A percentile compares a stretch with the other conserved stretches of the same genome.
Evolutionary conservation across 2,113 vertebrate species (phyloP).

Genomic region (Elachura formosa): DNA sequence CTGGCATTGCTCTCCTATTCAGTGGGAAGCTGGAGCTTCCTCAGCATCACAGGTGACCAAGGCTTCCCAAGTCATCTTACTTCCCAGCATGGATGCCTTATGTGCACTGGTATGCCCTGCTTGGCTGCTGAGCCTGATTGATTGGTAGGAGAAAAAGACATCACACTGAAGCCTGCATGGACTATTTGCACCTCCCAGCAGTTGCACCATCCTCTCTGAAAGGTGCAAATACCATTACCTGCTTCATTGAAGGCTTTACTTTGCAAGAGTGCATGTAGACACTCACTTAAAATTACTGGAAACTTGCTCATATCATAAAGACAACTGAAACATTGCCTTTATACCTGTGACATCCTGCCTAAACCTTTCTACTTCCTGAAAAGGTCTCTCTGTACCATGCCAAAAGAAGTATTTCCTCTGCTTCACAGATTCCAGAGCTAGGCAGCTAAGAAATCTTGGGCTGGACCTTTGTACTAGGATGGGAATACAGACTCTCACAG

Average conservation of each 20-base stretch:
- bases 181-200: background rate
- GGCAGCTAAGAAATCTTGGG: background rate
- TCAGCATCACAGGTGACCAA: background rate
- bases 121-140: background rate
- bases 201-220: background rate
- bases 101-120: rapidly evolving
- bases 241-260: background rate
- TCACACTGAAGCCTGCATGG: background rate
- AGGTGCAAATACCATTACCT: background rate
- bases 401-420: background rate
- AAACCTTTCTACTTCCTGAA: background rate
- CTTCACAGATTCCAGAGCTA: background rate
- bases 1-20: background rate
- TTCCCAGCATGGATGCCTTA: background rate
- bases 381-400: background rate
- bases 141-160: background rate
- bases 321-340: background rate
- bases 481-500: background rate
- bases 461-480: background rate
- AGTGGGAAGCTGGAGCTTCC: background rate
- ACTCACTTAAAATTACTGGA: background rate
- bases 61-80: background rate
- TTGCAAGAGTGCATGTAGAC: background rate
- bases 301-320: background rate
- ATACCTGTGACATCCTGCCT: background rate